Base-by-base conservation (phyloP, 2,113 vertebrate genomes). In the Sander lucioperca region DNA sequence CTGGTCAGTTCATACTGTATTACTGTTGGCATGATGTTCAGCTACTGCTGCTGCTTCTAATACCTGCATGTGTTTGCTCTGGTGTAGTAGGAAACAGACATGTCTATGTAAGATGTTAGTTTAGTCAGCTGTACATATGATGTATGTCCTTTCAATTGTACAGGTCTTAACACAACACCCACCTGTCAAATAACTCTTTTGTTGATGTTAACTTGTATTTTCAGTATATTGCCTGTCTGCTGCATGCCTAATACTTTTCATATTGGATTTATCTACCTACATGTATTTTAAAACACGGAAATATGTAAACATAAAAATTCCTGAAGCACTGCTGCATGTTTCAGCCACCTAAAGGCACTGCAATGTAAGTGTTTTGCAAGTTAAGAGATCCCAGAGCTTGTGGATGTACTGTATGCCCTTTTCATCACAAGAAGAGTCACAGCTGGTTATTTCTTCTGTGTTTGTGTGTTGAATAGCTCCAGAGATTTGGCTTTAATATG, bases 1-100 rank as follows among this genome's bases (percentile, higher is more conserved):
- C 51, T 61, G 82, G 78, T 89, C 86, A 87, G 67, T 85, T 84
- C 45, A 56, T 57, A 19, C 43, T 19, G 25, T 12, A 74, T 78
- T 71, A 59, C 59, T 30, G 51, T 30, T 18, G 54, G 48, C 43
- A 15, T 45, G 64, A 7, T 18, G 47, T 79, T 76, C n/a, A 50
- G 70, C 39, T 39, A 9, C 53, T 70, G 48, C 25, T 27, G 39
- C 43, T 72, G 53, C 30, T 50, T 58, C 68, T 64, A 72, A 82
- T 57, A 19, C 25, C 25, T 39, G 47, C 8, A 56, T 62, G 57
- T 53, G 12, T 75, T 57, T 58, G 10, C 33, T 30, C 33, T 12
- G 15, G 25, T 75, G 36, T 39, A 30, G 23, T 18, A 48, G 62
- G 15, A 47, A 59, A 83, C 12, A 77, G 73, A 33, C 6, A 33